Base-by-base conservation (phyloP, 2,113 vertebrate species). In the Oophaga pumilio region DNA sequence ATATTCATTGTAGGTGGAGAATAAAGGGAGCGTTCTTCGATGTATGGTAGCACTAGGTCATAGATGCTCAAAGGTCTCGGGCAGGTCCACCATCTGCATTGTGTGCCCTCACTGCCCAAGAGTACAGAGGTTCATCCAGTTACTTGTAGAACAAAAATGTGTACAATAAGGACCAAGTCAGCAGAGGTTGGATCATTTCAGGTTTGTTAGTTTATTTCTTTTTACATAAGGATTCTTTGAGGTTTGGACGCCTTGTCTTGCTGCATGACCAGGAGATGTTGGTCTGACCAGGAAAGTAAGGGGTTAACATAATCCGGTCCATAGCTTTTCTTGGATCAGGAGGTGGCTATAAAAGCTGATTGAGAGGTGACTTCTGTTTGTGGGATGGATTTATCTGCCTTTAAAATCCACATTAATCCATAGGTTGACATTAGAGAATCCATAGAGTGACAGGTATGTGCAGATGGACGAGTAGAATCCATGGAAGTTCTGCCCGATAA, bases 331-430 rank as follows among this genome's bases (percentile, higher is more conserved):
- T n/a, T 33, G 28, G 71, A 17, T 33, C 15, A 49, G 26, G 24
- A 12, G 24, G 24, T 69, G 24, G 26, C 66, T 28, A 64, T 22
- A 22, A 28, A 71, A 28, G 28, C 22, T 2, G 28, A 49, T 7
- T 49, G 7, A 17, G 33, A 43, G 28, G 7, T 43, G 71, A 74
- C 71, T 43, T 43, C 33, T 74, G 71, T 49, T 7, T 43, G 6
- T 49, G 28, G 52, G 52, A 53, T 56, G 53, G 52, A 79, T 79
- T 79, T 79, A 79, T 57, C 76, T 24, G 6, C 4, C 53, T 24
- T 26, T 26, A 26, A 79, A 79, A 79, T 57, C 76, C 50, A 79
- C n/a, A 79, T 57, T 79, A 79, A 53, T 79, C 76, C 50, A 28
- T 79, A 26, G 76, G 49, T 57, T 79, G 50, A 79, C 76, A 77